Evolutionary conservation across 2,888 invertebrate genomes (phyloP).

Genomic region (Scelioninae gen. 2): DNA sequence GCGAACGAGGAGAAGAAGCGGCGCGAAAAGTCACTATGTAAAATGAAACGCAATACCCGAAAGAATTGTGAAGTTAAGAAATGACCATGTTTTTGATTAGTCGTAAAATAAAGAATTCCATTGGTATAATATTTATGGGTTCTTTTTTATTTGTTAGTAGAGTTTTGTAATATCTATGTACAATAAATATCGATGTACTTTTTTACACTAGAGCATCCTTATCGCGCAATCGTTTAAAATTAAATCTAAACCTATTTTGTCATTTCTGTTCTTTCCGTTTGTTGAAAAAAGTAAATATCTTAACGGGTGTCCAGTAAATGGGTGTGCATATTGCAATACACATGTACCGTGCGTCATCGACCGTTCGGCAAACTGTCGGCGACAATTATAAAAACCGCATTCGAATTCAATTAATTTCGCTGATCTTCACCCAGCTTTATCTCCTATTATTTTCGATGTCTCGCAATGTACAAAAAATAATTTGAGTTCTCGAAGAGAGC

Average conservation of each 20-base stretch:
- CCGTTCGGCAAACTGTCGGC: slow-evolving; percentile 70
- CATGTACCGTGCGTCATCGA: slow-evolving; percentile 43
- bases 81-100: too few relatives aligned
- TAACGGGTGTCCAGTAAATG: slow-evolving; percentile 70
- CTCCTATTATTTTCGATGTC: slow-evolving; percentile 44
- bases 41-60: slow-evolving; percentile 51
- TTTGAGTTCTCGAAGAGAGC: slow-evolving; percentile 59
- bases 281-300: slow-evolving; percentile 71
- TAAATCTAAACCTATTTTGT: slow-evolving; percentile 71
- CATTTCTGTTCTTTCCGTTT: slow-evolving; percentile 62
- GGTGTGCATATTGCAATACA: slow-evolving; percentile 65
- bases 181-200: slow-evolving; percentile 75
- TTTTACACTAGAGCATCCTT: slow-evolving; percentile 72
- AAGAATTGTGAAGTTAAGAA: slow-evolving; percentile 1
- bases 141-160: slow-evolving; percentile 75
- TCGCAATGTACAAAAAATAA: slow-evolving; percentile 67
- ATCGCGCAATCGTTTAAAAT: slow-evolving; percentile 64
- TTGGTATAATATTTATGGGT: slow-evolving; percentile 68
- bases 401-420: slow-evolving; percentile 59
- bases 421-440: slow-evolving; percentile 30
- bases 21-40: slow-evolving; percentile 62
- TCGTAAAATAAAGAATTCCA: slow-evolving; percentile 17
- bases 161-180: slow-evolving; percentile 74
- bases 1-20: slow-evolving; percentile 70
- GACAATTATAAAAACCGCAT: slow-evolving; percentile 58